Percentiles rank a stretch among this genome's conserved stretches.
Conservation (phyloP, 2,113 vertebrate species). For the Felis chaus region DNA sequence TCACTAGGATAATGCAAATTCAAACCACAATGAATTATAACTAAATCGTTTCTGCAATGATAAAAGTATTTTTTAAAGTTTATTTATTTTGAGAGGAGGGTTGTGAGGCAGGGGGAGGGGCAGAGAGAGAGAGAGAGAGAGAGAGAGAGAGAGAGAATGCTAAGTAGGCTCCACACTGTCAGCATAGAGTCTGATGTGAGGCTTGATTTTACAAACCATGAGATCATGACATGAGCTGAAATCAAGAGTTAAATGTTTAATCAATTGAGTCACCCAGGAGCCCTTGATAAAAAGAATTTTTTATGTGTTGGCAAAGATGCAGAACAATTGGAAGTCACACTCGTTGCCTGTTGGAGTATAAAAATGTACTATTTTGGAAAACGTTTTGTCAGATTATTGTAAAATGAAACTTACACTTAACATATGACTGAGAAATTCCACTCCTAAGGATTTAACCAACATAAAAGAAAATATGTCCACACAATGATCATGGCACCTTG, state of each 20-base stretch:
- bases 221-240: no score
- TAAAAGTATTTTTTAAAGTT: background rate
- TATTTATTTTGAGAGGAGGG: no score
- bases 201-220: no score
- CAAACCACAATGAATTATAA: background rate
- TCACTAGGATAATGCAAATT: background rate
- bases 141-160: no score
- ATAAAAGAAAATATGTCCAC: background rate
- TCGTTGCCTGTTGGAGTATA: background rate
- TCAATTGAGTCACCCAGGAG: no score
- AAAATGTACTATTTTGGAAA: conserved; percentile 5
- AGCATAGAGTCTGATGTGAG: no score
- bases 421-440: background rate
- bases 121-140: no score
- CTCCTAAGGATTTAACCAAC: background rate
- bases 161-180: no score
- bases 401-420: background rate
- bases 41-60: background rate
- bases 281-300: background rate
- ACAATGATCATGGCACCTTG: background rate
- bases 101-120: no score
- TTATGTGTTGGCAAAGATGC: background rate
- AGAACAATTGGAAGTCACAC: background rate
- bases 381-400: background rate
- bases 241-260: no score